These are phyloP conservation scores for Elaphurus davidianus DNA, from an alignment of 2,113 vertebrate species.

Conservation along the genomic window DNA sequence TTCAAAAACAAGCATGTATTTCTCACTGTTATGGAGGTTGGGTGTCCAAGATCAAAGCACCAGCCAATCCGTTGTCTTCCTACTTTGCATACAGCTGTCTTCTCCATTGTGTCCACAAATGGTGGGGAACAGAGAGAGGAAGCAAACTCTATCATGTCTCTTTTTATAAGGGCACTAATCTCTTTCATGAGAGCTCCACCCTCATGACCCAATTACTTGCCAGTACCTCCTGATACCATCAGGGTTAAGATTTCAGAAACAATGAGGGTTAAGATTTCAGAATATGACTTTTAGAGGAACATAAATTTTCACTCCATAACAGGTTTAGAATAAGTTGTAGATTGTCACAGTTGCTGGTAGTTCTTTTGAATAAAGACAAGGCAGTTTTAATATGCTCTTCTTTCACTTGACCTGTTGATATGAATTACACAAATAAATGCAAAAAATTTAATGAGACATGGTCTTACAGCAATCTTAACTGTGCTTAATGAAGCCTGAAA, in stretches of 20 bases:
- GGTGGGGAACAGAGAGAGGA: neutral
- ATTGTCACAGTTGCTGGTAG: neutral
- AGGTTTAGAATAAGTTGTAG: neutral
- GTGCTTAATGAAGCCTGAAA: neutral
- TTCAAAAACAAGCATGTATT: neutral
- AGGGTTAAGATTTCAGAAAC: neutral
- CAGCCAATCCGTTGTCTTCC: too few relatives aligned
- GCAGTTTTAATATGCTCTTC: neutral
- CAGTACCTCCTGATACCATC: neutral
- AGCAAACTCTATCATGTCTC: neutral
- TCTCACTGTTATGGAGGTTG: neutral
- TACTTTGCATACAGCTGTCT: neutral
- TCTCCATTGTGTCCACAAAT: neutral
- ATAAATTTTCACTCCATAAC: neutral
- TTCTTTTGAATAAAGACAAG: neutral
- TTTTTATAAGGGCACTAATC: neutral
- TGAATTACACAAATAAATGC: neutral
- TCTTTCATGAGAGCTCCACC: neutral
- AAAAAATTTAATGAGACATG: neutral
- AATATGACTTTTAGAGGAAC: neutral
- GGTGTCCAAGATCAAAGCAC: neutral
- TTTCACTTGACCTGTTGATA: neutral
- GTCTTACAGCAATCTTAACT: neutral
- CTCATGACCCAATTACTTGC: neutral
- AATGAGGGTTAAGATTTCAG: neutral